phyloP scores from a whole-genome alignment of 2,113 vertebrate genomes.

The Plestiodon gilberti region DNA sequence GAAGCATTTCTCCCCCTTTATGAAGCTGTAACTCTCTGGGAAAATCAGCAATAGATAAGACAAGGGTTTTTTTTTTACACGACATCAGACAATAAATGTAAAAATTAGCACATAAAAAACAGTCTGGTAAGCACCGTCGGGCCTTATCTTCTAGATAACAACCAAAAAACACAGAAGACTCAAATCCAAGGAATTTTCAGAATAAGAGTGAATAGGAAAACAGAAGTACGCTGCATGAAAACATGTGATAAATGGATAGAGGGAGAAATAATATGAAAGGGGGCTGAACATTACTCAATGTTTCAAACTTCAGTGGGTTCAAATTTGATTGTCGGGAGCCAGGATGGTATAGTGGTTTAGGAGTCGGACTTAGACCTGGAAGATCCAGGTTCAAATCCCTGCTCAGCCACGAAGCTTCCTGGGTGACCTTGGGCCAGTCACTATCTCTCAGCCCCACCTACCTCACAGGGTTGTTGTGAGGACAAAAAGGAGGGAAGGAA shows the following conservation, averaged over 20 bases:
- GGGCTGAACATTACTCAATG: not conserved
- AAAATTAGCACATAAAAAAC: conserved; percentile 46
- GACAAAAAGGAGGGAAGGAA: no score
- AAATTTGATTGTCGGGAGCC: no score
- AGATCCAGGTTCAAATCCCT: no score
- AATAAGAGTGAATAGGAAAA: not conserved
- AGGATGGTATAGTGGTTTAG: no score
- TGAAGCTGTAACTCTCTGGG: not conserved
- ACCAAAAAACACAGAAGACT: conserved; percentile 44
- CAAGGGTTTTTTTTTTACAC: not conserved
- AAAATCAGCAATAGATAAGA: not conserved
- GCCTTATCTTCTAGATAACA: conserved; percentile 50
- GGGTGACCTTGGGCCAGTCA: no score
- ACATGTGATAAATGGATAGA: not conserved
- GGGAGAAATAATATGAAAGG: not conserved
- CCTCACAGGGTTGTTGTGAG: no score
- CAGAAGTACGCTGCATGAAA: not conserved
- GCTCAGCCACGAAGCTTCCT: no score
- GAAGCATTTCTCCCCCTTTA: not conserved
- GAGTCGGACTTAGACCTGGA: no score
- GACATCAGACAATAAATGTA: not conserved
- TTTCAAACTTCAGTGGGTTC: not conserved
- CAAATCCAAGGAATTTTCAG: not conserved
- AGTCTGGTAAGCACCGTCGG: conserved; percentile 36
- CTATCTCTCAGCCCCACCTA: no score